Percentiles rank a stretch among this genome's conserved stretches.
These are phyloP conservation scores for Aratinga solstitialis DNA, from an alignment of 2,797 vertebrate species.

Conservation along the genomic window DNA sequence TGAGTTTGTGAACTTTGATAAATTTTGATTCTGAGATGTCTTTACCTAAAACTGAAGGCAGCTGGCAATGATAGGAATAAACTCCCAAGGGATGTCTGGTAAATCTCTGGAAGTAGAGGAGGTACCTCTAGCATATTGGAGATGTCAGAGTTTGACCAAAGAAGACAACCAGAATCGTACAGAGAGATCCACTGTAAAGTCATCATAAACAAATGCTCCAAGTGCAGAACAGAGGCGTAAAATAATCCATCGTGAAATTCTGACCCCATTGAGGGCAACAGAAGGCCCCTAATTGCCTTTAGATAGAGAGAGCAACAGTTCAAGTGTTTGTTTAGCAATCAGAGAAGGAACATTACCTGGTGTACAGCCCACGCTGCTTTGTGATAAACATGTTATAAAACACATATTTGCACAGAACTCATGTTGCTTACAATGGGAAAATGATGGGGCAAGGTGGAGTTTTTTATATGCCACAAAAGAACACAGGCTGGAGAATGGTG, in stretches of 20 bases:
- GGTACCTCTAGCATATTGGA: neutral
- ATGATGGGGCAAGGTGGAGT: neutral
- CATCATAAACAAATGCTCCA: neutral
- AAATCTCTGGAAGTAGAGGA: neutral
- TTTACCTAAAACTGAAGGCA: neutral
- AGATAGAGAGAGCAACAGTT: neutral
- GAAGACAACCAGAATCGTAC: neutral
- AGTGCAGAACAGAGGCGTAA: neutral
- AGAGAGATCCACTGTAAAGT: neutral
- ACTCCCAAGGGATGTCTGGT: neutral
- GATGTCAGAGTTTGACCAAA: neutral
- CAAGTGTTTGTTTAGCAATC: conserved; percentile 14
- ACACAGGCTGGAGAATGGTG: neutral
- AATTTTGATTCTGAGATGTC: neutral
- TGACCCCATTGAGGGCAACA: neutral
- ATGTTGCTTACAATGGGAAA: neutral
- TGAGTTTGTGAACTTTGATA: neutral
- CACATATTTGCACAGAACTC: conserved; percentile 12
- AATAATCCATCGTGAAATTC: neutral
- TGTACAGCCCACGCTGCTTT: neutral
- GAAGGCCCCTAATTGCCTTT: neutral
- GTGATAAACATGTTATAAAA: conserved; percentile 40
- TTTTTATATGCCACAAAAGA: neutral
- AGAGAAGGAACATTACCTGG: conserved; percentile 15
- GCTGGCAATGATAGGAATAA: neutral